Conservation (phyloP, 2,888 invertebrate genomes). For the Atethmia centrago region DNA sequence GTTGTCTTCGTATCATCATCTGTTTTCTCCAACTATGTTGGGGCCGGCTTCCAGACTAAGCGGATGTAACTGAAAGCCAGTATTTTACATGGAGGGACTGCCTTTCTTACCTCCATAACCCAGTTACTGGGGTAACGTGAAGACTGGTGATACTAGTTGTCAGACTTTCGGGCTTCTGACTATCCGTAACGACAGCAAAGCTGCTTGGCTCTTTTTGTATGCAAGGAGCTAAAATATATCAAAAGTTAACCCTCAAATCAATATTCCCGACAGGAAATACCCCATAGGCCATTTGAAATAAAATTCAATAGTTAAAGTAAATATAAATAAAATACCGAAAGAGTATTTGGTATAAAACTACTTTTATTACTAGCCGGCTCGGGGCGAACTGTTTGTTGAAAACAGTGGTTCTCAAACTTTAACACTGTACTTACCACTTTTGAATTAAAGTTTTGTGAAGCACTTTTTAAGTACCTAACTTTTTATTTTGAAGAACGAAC, state of each 20-base stretch:
- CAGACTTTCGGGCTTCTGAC: too few species aligned
- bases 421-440: conserved; percentile 19
- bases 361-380: conserved; percentile 31
- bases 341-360: conserved; percentile 29
- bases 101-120: too few species aligned
- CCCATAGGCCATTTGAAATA: neutral
- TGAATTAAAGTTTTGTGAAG: conserved; percentile 24
- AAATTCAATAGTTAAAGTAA: conserved; percentile 16
- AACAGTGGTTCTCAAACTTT: conserved; percentile 49
- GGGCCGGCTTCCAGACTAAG: neutral
- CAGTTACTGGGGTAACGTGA: neutral
- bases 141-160: neutral
- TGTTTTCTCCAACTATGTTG: neutral
- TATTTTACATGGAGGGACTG: neutral
- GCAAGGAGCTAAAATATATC: neutral
- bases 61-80: neutral
- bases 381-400: conserved; percentile 33
- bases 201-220: neutral
- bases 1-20: neutral
- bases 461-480: neutral
- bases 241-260: neutral
- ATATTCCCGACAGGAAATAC: neutral
- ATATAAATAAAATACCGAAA: conserved; percentile 19
- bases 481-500: neutral
- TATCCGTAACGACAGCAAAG: too few species aligned